Evolutionary conservation across 2,797 vertebrate species (phyloP), one percentile per base, ranked within the genome.

Genomic region (Sebastes wilsoni): DNA sequence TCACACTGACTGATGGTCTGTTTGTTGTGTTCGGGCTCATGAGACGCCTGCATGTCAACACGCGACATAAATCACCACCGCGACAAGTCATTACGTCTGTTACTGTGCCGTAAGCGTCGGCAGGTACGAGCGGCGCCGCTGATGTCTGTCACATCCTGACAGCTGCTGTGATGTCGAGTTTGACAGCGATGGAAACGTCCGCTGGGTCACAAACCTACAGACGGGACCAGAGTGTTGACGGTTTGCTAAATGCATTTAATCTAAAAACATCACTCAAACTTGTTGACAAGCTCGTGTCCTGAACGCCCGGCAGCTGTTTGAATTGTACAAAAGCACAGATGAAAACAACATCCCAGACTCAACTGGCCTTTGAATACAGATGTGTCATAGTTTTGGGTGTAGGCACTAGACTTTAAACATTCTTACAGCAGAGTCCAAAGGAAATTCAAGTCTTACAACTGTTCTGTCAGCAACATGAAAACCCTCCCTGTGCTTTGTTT

Each of bases 1-100:
- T 74, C 70, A 20, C 34, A 8, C 70, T 64, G 75, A 68, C 18
- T 65, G 80, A 85, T 72, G 66, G 14, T 36, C 59, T 54, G 46
- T 23, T 60, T 27, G 16, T 38, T 28, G 30, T 27, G 52, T 52
- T n/a, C 38, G 23, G 34, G 73, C 67, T 77, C 28, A 25, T n/a
- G 52, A 74, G 62, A 68, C 28, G 36, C 49, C 23, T 3, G 1
- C 72, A 5, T 10, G 52, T 55, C 76, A 65, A 68, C 62, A 30
- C 14, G 2, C 0, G 0, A 18, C 68, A 79, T 76, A 49, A 69
- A 82, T 86, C 72, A 38, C 52, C 1, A 1, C 28, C 30, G 30
- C 38, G 30, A 28, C n/a, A 9, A 27, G 38, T 55, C 62, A 3
- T 38, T 10, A 16, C 5, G 4, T 12, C 59, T 20, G 25, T 23